Evolutionary conservation across 2,113 vertebrate genomes (phyloP).

Genomic region (Lagenorhynchus albirostris): DNA sequence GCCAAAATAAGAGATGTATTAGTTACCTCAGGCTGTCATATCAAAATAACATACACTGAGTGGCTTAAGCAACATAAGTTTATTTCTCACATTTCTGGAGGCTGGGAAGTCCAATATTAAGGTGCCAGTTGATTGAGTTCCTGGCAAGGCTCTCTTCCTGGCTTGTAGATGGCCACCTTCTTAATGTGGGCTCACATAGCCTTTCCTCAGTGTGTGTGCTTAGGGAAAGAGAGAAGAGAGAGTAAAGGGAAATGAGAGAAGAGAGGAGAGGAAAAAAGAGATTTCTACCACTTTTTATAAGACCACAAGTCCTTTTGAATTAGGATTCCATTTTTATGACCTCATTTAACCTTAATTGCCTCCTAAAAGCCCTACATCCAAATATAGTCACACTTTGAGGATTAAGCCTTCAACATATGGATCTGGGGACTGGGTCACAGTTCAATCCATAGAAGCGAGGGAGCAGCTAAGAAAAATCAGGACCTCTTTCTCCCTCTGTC

Average conservation of each 20-base stretch:
- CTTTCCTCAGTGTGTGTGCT: not conserved
- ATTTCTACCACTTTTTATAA: not conserved
- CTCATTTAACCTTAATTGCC: not conserved
- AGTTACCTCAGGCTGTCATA: not conserved
- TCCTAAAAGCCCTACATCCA: not conserved
- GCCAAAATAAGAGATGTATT: not conserved
- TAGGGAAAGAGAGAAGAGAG: not conserved
- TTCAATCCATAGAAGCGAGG: not conserved
- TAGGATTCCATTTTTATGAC: not conserved
- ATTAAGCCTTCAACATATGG: not conserved
- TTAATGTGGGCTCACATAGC: not conserved
- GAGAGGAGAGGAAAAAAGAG: not conserved
- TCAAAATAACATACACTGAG: not conserved
- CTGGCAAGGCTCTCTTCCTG: not conserved
- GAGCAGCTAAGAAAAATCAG: not conserved
- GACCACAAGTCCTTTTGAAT: not conserved
- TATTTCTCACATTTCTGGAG: not conserved
- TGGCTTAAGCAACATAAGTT: not conserved
- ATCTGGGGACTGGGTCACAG: not conserved
- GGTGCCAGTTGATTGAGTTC: not conserved
- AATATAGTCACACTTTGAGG: not conserved
- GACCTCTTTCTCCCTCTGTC: not conserved
- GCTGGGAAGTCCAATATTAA: not conserved
- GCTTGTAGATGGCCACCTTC: not conserved
- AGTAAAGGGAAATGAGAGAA: not conserved